Percentiles rank a stretch among this genome's conserved stretches.
Evolutionary conservation across 2,797 vertebrate species (phyloP).

Genomic region (Falco rusticolus): DNA sequence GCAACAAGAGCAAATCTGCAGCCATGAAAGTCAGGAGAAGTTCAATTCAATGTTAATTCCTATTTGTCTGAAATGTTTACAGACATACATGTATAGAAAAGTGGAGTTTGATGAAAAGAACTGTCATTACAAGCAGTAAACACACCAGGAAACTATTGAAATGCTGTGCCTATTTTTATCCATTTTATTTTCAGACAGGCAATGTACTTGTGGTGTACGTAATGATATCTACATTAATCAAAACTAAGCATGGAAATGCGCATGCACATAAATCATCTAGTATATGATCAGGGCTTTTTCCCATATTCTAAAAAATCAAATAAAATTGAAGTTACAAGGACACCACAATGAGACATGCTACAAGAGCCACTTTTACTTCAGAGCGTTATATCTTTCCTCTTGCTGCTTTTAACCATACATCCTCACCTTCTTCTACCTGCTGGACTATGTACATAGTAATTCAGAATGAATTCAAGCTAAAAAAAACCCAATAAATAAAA

Average conservation of each 20-base stretch:
- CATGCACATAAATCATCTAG: background rate
- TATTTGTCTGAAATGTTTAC: background rate
- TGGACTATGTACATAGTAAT: background rate
- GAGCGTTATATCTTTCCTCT: background rate
- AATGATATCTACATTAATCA: background rate
- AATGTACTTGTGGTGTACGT: background rate
- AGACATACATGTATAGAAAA: background rate
- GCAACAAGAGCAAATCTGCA: background rate
- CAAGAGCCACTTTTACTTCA: background rate
- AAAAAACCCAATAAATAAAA: too few species aligned
- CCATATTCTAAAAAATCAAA: background rate
- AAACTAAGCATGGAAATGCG: background rate
- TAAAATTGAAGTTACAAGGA: background rate
- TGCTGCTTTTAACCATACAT: background rate
- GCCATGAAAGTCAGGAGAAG: background rate
- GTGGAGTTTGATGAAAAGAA: background rate
- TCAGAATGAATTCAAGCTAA: background rate
- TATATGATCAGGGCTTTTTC: background rate
- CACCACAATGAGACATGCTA: rapidly evolving
- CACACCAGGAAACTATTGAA: background rate
- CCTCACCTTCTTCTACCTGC: background rate
- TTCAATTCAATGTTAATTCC: constrained; percentile 12
- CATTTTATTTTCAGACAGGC: background rate
- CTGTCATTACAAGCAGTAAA: background rate
- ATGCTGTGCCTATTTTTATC: background rate